phyloP scores from a whole-genome alignment of 2,888 invertebrate genomes.

The Cryptus armator region DNA sequence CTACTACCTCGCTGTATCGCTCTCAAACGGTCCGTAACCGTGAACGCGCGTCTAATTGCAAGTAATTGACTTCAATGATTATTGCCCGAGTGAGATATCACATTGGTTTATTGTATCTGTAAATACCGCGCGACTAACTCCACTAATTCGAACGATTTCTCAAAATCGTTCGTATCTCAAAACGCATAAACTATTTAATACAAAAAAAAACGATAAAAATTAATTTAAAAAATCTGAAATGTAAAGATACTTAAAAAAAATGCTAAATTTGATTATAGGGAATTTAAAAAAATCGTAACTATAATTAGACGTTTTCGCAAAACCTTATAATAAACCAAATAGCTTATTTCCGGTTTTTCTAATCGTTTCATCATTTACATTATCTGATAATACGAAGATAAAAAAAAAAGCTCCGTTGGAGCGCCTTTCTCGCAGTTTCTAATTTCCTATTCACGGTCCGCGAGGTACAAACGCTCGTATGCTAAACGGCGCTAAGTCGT shows the following conservation, averaged over 20 bases:
- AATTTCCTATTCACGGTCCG: slow-evolving; percentile 55
- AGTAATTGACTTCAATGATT: slow-evolving; percentile 66
- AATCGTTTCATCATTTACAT: slow-evolving; percentile 6
- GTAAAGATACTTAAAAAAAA: too few species aligned
- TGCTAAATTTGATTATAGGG: not conserved
- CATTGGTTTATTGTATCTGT: not conserved
- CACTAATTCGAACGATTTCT: not conserved
- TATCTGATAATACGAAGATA: slow-evolving; percentile 41
- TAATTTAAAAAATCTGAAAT: too few species aligned
- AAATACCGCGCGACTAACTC: not conserved
- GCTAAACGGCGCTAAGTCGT: slow-evolving; percentile 65
- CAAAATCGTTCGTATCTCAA: not conserved
- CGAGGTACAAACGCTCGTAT: not conserved
- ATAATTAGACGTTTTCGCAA: not conserved
- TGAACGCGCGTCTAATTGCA: slow-evolving; percentile 66
- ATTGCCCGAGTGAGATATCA: slow-evolving; percentile 40
- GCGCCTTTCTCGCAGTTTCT: slow-evolving; percentile 59
- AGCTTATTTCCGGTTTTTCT: slow-evolving; percentile 35
- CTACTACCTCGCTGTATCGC: slow-evolving; percentile 54
- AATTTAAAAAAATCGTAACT: not conserved
- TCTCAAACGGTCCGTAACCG: slow-evolving; percentile 32
- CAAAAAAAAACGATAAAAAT: too few species aligned
- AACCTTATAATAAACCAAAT: not conserved
- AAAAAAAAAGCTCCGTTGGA: slow-evolving; percentile 37
- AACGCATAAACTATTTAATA: not conserved